Evolutionary conservation across 2,113 vertebrate genomes (phyloP).

Genomic region (Dermatemys mawii): DNA sequence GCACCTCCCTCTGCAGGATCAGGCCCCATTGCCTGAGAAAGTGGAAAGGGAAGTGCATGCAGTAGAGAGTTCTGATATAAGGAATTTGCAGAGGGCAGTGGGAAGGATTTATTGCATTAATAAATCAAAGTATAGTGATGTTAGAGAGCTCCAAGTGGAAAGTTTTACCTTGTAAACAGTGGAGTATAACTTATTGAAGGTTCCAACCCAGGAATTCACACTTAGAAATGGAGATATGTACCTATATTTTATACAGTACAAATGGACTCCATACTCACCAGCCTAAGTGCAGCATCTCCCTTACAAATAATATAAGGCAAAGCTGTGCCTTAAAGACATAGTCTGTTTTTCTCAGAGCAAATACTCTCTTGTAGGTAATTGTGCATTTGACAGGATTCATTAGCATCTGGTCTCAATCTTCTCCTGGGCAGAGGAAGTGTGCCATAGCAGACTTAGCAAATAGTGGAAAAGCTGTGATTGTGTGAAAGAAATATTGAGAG

Average conservation of each 20-base stretch:
- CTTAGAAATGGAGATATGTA: not conserved
- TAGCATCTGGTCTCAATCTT: not conserved
- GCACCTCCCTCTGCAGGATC: not conserved
- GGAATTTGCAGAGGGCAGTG: not conserved
- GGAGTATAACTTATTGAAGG: not conserved
- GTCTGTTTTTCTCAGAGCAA: not conserved
- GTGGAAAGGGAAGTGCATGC: not conserved
- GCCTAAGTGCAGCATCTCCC: not conserved
- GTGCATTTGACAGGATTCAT: fast-evolving
- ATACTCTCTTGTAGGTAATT: not conserved
- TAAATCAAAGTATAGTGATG: not conserved
- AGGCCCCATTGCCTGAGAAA: not conserved
- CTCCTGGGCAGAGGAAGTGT: not conserved
- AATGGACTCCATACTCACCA: not conserved
- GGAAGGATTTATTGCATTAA: not conserved
- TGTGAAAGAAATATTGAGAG: not conserved
- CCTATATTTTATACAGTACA: not conserved
- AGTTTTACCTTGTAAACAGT: not conserved
- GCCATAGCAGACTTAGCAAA: not conserved
- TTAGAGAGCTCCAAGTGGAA: not conserved
- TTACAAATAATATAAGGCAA: not conserved
- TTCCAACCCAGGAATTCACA: not conserved
- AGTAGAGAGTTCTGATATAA: not conserved
- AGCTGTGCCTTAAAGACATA: not conserved
- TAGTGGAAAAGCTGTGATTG: not conserved